Evolutionary conservation across 2,113 vertebrate genomes (phyloP).

Genomic region (Atrichornis clamosus): DNA sequence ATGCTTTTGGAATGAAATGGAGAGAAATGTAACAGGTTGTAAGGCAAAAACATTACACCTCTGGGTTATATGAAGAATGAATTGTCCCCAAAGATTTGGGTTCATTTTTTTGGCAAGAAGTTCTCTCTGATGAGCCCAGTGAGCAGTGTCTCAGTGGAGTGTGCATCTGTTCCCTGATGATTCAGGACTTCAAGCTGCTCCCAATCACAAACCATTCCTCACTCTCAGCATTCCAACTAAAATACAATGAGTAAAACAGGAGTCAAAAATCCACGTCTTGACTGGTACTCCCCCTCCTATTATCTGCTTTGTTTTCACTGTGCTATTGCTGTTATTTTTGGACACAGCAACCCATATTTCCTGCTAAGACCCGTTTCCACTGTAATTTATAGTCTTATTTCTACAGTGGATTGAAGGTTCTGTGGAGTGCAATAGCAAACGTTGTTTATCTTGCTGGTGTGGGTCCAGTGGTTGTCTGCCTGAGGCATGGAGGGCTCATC

Average conservation of each 20-base stretch:
- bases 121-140: neutral
- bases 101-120: neutral
- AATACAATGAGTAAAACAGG: neutral
- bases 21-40: neutral
- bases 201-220: neutral
- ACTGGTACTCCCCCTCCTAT: neutral
- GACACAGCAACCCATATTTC: neutral
- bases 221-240: neutral
- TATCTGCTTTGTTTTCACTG: neutral
- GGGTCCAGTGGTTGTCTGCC: neutral
- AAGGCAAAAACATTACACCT: neutral
- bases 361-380: neutral
- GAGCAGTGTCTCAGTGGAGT: neutral
- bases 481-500: neutral
- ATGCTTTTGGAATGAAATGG: neutral
- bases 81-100: neutral
- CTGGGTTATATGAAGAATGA: neutral
- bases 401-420: neutral
- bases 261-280: neutral
- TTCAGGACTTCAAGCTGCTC: neutral
- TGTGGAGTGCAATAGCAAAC: neutral
- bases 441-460: neutral
- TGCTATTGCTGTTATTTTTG: conserved; percentile 22
- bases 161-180: neutral
- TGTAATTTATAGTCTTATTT: neutral